Evolutionary conservation across 2,113 vertebrate genomes (phyloP), one percentile per base, ranked within the genome.

Genomic region (Equus przewalskii): DNA sequence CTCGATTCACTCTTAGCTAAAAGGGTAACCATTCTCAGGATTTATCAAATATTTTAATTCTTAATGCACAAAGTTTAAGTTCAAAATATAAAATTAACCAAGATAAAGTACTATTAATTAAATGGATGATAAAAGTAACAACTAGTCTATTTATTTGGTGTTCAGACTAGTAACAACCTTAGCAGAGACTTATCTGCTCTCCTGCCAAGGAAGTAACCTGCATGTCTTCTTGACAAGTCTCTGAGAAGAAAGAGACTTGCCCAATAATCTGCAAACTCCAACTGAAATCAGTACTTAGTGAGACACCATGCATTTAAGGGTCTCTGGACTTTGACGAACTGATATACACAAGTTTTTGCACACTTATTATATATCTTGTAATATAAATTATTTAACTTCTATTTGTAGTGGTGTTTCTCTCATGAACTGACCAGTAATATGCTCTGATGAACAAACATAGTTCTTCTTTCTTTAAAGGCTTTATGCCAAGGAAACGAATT

Each of bases 91-190:
- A 93, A 86, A 70, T 49, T 81, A 75, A 89, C 4, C 54, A 91
- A 84, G 28, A 58, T 58, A 56, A 89, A 95, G 58, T 86, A 93
- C 36, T 91, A 46, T 81, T 86, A 89, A 75, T 70, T 76, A 95
- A 82, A 92, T 76, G 51, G 60, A 70, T 62, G 46, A 91, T 65
- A 56, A 96, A 91, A 72, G 58, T 56, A 81, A 69, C 8, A 92
- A 54, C 58, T 58, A 62, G 56, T 72, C 33, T 94, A 54, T 75
- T 51, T 94, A 54, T 75, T 51, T 83, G 78, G 56, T 80, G 87
- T 82, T 76, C 44, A 89, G 24, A 72, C 18, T 51, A 79, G 62
- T 64, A 56, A 93, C 21, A 78, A 51, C 26, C 69, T 60, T 54
- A 72, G 75, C 46, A 82, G 33, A 96, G 11, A 26, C 19, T 46